Evolutionary conservation across 2,888 invertebrate genomes (phyloP).

Genomic region (Caenorhabditis plicata): DNA sequence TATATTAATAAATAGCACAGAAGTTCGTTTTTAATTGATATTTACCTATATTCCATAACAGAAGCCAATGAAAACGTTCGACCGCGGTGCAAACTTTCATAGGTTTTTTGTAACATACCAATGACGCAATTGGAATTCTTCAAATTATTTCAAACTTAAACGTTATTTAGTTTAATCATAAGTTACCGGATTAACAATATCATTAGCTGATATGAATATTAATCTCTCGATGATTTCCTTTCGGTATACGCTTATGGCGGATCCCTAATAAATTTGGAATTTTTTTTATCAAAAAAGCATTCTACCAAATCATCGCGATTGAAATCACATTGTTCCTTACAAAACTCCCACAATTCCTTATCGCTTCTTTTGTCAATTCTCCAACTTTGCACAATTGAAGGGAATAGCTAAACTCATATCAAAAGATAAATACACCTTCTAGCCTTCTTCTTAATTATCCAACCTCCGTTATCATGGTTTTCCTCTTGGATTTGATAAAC

Average conservation of each 20-base stretch:
- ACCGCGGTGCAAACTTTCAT: slow-evolving; percentile 16
- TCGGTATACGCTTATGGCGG: background rate
- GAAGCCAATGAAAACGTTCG: slow-evolving; percentile 10
- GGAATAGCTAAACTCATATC: slow-evolving; percentile 1
- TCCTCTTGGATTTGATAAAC: slow-evolving; percentile 7
- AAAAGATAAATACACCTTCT: background rate
- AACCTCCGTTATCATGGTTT: slow-evolving; percentile 10
- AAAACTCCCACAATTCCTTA: slow-evolving; percentile 13
- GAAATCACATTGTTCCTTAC: slow-evolving; percentile 15
- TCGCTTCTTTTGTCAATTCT: slow-evolving; percentile 1
- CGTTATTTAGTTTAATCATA: too few species aligned
- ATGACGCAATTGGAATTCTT: background rate
- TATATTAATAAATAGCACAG: background rate
- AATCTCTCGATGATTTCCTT: slow-evolving; percentile 14
- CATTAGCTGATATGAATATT: slow-evolving; percentile 6
- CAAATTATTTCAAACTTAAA: too few species aligned
- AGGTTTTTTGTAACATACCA: slow-evolving; percentile 7
- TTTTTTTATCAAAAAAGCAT: background rate
- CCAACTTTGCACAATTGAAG: slow-evolving; percentile 8
- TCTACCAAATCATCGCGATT: slow-evolving; percentile 2
- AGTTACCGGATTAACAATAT: background rate
- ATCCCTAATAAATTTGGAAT: background rate
- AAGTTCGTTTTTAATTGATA: background rate
- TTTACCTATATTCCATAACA: slow-evolving; percentile 7
- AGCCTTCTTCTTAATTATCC: background rate